Evolutionary conservation across 2,888 invertebrate species (phyloP).

Genomic region (Aplocera efformata): DNA sequence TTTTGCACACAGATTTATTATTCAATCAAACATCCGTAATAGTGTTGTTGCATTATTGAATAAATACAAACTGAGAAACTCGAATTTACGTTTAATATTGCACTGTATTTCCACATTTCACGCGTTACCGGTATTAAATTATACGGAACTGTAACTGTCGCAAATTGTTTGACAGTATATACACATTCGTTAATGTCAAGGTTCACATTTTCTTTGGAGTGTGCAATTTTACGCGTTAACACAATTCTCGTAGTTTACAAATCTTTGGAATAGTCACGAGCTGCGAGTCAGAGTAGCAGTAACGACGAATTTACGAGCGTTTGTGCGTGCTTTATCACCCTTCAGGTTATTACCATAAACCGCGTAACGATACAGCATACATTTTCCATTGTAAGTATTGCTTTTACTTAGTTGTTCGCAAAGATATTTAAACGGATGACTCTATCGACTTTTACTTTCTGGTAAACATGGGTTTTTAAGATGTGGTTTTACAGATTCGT

Average conservation of each 20-base stretch:
- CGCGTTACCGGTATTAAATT: constrained; percentile 16
- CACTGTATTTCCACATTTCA: background rate
- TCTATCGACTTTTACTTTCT: background rate
- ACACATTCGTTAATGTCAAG: constrained; percentile 20
- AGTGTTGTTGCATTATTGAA: no score
- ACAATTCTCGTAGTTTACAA: constrained; percentile 28
- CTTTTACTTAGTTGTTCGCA: constrained; percentile 35
- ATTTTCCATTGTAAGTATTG: constrained; percentile 42
- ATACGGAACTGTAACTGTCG: constrained; percentile 11
- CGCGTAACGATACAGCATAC: constrained; percentile 47
- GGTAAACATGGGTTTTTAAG: no score
- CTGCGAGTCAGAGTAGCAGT: constrained; percentile 36
- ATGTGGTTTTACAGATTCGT: no score
- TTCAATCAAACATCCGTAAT: no score
- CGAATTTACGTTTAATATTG: no score
- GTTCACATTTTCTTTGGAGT: constrained; percentile 17
- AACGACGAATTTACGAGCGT: constrained; percentile 52
- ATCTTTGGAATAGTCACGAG: constrained; percentile 35
- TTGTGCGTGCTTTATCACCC: constrained; percentile 68
- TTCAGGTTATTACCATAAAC: constrained; percentile 54
- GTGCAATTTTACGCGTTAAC: constrained; percentile 25
- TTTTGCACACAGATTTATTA: no score
- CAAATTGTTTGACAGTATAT: constrained; percentile 8
- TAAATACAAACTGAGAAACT: no score
- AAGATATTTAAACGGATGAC: constrained; percentile 29